phyloP scores from a whole-genome alignment of 2,888 invertebrate genomes.

The Rhagonycha lutea region DNA sequence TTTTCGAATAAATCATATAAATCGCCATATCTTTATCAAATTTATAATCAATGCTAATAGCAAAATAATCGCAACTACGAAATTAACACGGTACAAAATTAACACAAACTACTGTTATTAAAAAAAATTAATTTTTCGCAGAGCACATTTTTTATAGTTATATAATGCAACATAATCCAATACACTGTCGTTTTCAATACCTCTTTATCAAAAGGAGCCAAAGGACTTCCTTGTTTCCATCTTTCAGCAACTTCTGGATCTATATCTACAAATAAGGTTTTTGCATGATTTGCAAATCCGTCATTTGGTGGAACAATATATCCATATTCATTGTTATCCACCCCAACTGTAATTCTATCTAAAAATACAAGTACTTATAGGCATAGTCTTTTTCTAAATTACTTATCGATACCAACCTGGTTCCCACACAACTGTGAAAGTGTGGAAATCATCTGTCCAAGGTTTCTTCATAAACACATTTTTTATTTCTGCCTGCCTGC shows the following conservation, averaged over 20 bases:
- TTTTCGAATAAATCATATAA: too few relatives aligned
- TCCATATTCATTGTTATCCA: constrained; percentile 61
- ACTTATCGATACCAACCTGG: constrained; percentile 46
- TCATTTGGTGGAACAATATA: constrained; percentile 47
- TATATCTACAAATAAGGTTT: constrained; percentile 29
- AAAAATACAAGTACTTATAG: constrained; percentile 28
- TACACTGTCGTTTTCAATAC: constrained; percentile 50
- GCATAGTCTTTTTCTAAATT: too few relatives aligned
- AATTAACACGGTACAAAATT: too few relatives aligned
- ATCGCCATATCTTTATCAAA: too few relatives aligned
- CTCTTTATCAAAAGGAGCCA: constrained; percentile 78
- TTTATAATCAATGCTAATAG: too few relatives aligned
- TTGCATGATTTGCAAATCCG: constrained; percentile 48
- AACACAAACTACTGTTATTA: too few relatives aligned
- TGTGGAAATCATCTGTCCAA: constrained; percentile 62
- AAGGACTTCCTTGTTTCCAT: constrained; percentile 63
- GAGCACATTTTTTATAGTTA: too few relatives aligned
- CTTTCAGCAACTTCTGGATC: constrained; percentile 53
- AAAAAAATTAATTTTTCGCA: too few relatives aligned
- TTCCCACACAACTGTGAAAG: constrained; percentile 62
- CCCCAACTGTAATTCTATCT: constrained; percentile 60
- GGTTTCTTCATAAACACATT: constrained; percentile 20
- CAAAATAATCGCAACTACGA: too few relatives aligned
- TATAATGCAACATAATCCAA: too few relatives aligned
- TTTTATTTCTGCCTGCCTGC: constrained; percentile 44